These are phyloP conservation scores for Heliconius charithonia DNA, from an alignment of 2,888 invertebrate genomes.

Conservation along the genomic window DNA sequence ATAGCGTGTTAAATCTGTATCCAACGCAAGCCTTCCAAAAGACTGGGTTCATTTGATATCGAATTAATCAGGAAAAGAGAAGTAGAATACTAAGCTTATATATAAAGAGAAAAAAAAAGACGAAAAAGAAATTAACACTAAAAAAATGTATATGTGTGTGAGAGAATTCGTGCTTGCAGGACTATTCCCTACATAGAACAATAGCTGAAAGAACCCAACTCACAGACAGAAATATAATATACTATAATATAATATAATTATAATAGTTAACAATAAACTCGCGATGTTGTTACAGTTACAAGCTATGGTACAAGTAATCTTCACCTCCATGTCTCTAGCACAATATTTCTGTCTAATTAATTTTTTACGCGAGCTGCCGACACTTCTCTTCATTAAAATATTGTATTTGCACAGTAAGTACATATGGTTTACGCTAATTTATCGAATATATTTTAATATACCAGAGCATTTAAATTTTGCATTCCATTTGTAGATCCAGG, in stretches of 20 bases:
- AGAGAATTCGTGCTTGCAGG: too few species aligned
- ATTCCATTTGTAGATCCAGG: constrained; percentile 60
- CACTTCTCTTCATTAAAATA: constrained; percentile 65
- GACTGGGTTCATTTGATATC: too few species aligned
- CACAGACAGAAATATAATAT: neutral
- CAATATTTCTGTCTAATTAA: constrained; percentile 72
- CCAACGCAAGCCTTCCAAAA: too few species aligned
- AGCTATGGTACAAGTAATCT: constrained; percentile 60
- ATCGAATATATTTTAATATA: neutral
- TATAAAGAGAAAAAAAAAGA: too few species aligned
- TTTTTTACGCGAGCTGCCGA: constrained; percentile 63
- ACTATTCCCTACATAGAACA: too few species aligned
- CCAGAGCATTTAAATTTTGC: neutral
- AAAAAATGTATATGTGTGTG: too few species aligned
- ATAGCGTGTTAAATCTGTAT: too few species aligned
- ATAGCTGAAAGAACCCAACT: too few species aligned
- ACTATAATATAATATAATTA: too few species aligned
- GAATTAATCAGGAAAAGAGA: too few species aligned
- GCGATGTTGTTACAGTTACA: constrained; percentile 59
- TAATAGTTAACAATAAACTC: neutral
- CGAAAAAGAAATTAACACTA: too few species aligned
- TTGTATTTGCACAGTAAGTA: constrained; percentile 74
- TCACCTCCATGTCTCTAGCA: constrained; percentile 59
- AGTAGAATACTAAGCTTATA: too few species aligned
- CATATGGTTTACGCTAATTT: neutral